These are phyloP conservation scores for Littorina saxatilis DNA, from an alignment of 1,140 invertebrate species.

Conservation along the genomic window DNA sequence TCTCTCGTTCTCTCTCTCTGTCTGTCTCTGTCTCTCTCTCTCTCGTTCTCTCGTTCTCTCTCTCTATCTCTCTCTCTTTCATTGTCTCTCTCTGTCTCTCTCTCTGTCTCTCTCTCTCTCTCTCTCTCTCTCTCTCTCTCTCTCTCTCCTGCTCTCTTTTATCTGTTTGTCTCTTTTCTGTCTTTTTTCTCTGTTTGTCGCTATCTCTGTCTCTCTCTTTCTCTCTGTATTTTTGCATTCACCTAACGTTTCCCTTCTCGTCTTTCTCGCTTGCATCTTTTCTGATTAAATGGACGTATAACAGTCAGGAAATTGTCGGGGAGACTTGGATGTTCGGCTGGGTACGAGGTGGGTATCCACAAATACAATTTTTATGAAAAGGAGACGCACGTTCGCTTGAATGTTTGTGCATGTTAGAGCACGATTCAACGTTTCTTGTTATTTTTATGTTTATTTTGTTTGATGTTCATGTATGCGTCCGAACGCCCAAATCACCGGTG, in stretches of 20 bases:
- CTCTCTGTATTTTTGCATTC: neutral
- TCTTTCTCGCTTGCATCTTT: neutral
- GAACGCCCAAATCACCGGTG: too few relatives aligned
- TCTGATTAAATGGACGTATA: neutral
- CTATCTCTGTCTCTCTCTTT: neutral
- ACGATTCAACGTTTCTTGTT: too few relatives aligned
- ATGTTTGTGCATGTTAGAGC: too few relatives aligned
- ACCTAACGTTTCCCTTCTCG: neutral
- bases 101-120: constrained; percentile 19
- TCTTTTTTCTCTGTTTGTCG: neutral
- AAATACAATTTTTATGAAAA: too few relatives aligned
- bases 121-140: constrained; percentile 18
- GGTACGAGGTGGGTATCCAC: too few relatives aligned
- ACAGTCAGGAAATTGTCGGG: too few relatives aligned
- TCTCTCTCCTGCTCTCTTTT: constrained; percentile 14
- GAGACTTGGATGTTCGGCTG: too few relatives aligned
- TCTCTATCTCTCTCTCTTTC: neutral
- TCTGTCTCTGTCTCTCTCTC: neutral
- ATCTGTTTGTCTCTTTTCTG: neutral
- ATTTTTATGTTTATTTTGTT: too few relatives aligned
- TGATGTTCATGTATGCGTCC: too few relatives aligned
- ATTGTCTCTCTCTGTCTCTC: neutral
- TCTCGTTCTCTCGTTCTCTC: neutral
- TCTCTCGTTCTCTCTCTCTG: neutral
- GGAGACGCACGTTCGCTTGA: too few relatives aligned